Percentiles rank a stretch among this genome's conserved stretches.
These are phyloP conservation scores for Eupithecia inturbata DNA, from an alignment of 2,888 invertebrate species.

Conservation along the genomic window DNA sequence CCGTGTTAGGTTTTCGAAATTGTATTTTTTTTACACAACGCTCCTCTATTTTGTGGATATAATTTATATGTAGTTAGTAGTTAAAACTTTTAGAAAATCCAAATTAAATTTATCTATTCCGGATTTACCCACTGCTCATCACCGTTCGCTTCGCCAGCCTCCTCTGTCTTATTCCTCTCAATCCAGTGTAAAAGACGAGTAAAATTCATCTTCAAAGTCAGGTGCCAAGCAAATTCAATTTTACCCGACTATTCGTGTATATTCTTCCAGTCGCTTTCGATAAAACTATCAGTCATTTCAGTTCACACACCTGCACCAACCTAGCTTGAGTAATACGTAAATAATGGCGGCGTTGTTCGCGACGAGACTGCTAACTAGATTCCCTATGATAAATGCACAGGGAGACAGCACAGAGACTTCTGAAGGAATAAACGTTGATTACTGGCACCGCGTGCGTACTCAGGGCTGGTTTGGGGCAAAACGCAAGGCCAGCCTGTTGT, in stretches of 20 bases:
- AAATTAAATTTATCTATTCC: background rate
- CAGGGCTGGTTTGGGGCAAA: slow-evolving; percentile 10
- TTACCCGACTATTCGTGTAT: background rate
- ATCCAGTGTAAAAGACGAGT: background rate
- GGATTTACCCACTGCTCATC: background rate
- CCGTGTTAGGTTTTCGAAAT: too few relatives aligned
- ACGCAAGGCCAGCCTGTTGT: background rate
- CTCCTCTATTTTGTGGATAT: too few relatives aligned
- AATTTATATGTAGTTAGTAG: background rate
- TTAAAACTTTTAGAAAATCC: too few relatives aligned
- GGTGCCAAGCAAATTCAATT: slow-evolving; percentile 3
- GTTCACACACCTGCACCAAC: background rate
- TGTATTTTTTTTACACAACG: too few relatives aligned
- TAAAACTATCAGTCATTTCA: background rate
- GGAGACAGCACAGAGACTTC: slow-evolving; percentile 48
- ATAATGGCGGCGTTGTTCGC: slow-evolving; percentile 45
- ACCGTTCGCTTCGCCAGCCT: background rate
- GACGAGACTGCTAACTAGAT: slow-evolving; percentile 49
- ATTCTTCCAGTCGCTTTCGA: background rate
- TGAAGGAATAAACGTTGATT: slow-evolving; percentile 65
- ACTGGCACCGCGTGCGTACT: slow-evolving; percentile 39
- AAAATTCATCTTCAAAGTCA: background rate
- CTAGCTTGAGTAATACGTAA: slow-evolving; percentile 20
- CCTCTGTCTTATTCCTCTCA: background rate
- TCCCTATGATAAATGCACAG: slow-evolving; percentile 54